These are phyloP conservation scores for Lepisosteus oculatus DNA, from an alignment of 2,113 vertebrate species.

Conservation along the genomic window DNA sequence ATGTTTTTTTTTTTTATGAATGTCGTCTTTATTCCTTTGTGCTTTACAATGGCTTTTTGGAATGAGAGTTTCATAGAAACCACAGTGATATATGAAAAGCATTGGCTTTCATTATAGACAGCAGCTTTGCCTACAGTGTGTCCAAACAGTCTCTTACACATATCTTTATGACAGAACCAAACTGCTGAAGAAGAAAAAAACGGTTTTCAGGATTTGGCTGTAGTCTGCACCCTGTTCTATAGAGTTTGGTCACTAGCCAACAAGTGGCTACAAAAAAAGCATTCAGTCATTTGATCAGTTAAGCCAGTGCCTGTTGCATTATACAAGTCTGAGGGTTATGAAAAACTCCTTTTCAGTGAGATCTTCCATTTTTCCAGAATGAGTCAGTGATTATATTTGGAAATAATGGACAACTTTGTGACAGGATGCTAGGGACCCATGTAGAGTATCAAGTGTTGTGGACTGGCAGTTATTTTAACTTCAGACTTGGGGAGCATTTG, in stretches of 20 bases:
- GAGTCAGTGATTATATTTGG: constrained; percentile 12
- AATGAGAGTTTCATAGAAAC: constrained; percentile 2
- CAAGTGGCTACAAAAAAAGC: constrained; percentile 20
- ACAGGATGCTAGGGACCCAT: background rate
- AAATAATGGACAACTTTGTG: constrained; percentile 1
- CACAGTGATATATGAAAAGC: constrained; percentile 10
- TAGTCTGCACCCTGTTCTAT: background rate
- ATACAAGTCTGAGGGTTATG: constrained; percentile 36
- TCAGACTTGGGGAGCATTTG: too few species aligned
- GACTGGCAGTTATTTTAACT: background rate
- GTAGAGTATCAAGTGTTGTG: background rate
- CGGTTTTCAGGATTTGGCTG: background rate
- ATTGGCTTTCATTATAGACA: background rate
- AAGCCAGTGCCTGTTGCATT: constrained; percentile 29
- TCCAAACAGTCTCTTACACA: constrained; percentile 4
- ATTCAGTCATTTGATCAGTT: constrained; percentile 24
- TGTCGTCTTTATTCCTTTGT: background rate
- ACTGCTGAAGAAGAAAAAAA: constrained; percentile 5
- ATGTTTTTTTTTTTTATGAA: too few species aligned
- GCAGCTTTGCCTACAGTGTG: background rate
- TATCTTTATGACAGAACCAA: constrained; percentile 5
- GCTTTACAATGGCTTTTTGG: background rate
- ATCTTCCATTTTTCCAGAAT: background rate
- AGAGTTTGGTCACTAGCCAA: constrained; percentile 12
- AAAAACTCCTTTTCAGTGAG: constrained; percentile 17